phyloP scores from a whole-genome alignment of 2,888 invertebrate genomes.

The Gymnoscelis rufifasciata region DNA sequence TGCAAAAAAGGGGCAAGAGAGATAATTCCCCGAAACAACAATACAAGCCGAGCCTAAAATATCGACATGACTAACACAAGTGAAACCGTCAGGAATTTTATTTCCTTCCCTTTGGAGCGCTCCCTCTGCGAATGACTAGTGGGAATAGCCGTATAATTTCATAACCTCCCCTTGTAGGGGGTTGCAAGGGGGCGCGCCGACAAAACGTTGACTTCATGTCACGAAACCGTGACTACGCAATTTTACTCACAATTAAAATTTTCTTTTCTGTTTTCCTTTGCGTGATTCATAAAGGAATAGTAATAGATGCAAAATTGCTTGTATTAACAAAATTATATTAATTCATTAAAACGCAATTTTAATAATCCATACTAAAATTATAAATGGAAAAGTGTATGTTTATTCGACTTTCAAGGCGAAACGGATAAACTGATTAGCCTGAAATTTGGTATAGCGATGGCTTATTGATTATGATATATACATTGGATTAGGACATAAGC shows the following conservation, averaged over 20 bases:
- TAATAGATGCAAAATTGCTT: no score
- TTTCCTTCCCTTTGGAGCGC: slow-evolving; percentile 33
- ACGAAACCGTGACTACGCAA: slow-evolving; percentile 29
- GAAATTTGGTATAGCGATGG: no score
- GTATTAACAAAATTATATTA: no score
- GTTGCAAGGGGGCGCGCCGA: slow-evolving; percentile 40
- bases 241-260: slow-evolving; percentile 28
- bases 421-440: no score
- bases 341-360: no score
- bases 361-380: no score
- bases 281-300: no score
- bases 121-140: slow-evolving; percentile 46
- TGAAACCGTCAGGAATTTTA: slow-evolving; percentile 32
- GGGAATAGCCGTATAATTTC: slow-evolving; percentile 52
- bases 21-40: slow-evolving; percentile 3
- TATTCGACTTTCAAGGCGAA: no score
- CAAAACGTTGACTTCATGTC: slow-evolving; percentile 35
- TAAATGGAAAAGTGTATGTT: no score
- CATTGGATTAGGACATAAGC: no score
- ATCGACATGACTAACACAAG: slow-evolving; percentile 19
- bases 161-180: slow-evolving; percentile 39
- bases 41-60: slow-evolving; percentile 6
- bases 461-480: no score
- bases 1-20: no score
- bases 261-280: slow-evolving; percentile 12